Conservation (phyloP, 2,797 vertebrate genomes). For the Alectoris magna region DNA sequence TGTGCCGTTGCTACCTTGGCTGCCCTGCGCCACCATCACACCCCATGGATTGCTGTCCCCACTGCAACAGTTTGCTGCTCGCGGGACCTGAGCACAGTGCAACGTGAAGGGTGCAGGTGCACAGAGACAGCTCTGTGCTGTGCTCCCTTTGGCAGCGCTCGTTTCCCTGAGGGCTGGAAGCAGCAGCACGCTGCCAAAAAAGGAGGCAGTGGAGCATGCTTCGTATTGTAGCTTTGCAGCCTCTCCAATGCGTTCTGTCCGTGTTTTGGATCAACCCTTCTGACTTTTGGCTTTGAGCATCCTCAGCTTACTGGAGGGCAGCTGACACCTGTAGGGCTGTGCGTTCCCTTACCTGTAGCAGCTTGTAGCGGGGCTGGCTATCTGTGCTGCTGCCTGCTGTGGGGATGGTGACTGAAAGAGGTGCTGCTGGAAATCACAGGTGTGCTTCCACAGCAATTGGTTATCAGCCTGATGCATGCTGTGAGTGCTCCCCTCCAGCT, state of each 20-base stretch:
- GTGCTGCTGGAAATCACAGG: background rate
- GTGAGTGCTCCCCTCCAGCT: background rate
- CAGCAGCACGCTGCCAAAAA: background rate
- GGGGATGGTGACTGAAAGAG: background rate
- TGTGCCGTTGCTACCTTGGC: background rate
- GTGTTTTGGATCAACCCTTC: background rate
- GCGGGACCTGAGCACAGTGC: background rate
- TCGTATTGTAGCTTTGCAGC: background rate
- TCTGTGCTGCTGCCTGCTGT: background rate
- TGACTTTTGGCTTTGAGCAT: background rate
- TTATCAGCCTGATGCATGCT: background rate
- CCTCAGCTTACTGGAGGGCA: accelerated
- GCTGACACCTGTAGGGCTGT: background rate
- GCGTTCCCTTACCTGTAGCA: background rate
- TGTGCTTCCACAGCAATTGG: background rate
- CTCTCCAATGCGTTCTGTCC: background rate
- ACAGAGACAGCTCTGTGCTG: background rate
- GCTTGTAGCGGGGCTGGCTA: background rate
- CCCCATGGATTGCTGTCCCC: background rate
- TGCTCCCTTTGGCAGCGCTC: background rate
- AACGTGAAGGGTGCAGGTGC: background rate
- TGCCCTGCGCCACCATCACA: background rate
- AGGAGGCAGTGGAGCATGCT: background rate
- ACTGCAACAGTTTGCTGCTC: background rate
- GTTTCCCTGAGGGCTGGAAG: background rate